A percentile compares a stretch with the other conserved stretches of the same genome.
phyloP scores from a whole-genome alignment of 2,888 invertebrate genomes.

The Saturnia pavonia region DNA sequence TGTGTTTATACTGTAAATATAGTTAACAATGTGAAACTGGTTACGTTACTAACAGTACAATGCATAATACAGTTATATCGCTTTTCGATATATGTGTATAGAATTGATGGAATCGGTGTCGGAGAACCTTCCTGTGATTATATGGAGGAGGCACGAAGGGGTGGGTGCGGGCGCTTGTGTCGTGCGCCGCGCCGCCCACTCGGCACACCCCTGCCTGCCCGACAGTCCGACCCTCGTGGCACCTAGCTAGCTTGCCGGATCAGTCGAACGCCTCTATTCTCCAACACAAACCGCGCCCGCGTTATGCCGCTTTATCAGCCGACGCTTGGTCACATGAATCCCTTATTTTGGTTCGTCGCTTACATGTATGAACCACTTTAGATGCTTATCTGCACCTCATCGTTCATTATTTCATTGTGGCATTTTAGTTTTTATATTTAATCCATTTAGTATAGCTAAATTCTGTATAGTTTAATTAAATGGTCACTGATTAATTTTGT shows the following conservation, averaged over 20 bases:
- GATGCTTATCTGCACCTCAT: constrained; percentile 76
- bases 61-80: not conserved
- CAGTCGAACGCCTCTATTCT: constrained; percentile 71
- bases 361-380: constrained; percentile 78
- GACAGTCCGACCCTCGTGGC: constrained; percentile 33
- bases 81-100: constrained; percentile 5
- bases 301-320: constrained; percentile 71
- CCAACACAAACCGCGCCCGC: constrained; percentile 67
- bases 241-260: constrained; percentile 35
- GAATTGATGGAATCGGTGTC: constrained; percentile 47
- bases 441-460: not conserved
- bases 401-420: constrained; percentile 42
- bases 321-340: constrained; percentile 72
- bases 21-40: not conserved
- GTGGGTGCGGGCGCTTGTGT: constrained; percentile 63
- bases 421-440: not conserved
- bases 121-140: constrained; percentile 72
- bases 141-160: constrained; percentile 56
- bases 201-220: constrained; percentile 40
- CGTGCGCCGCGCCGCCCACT: constrained; percentile 46
- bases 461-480: not conserved
- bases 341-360: constrained; percentile 78
- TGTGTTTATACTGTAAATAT: not conserved
- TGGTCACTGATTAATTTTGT: not conserved
- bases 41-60: not conserved